phyloP scores from a whole-genome alignment of 2,797 vertebrate genomes.

The Xenentodon cancila region DNA sequence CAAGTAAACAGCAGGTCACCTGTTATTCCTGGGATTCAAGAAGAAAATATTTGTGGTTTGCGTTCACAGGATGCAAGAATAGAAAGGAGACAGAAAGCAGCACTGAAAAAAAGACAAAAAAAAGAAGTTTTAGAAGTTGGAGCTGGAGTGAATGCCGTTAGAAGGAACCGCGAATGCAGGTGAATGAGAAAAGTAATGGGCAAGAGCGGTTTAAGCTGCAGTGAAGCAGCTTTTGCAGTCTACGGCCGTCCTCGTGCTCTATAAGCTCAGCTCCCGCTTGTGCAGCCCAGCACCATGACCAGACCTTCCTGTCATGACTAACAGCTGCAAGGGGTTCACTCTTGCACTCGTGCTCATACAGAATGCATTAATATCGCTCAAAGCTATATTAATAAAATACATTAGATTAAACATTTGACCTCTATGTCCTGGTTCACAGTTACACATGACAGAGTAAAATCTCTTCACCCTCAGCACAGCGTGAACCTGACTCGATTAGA shows the following conservation, averaged over 20 bases:
- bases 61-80: conserved; percentile 2
- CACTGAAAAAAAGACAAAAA: neutral
- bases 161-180: neutral
- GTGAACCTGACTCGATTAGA: conserved; percentile 38
- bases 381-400: conserved; percentile 45
- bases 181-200: conserved; percentile 21
- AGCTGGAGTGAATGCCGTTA: neutral
- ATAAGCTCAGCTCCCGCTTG: neutral
- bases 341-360: conserved; percentile 8
- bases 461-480: conserved; percentile 14
- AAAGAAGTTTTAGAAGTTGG: neutral
- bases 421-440: conserved; percentile 15
- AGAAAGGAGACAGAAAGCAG: neutral
- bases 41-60: conserved; percentile 4
- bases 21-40: neutral
- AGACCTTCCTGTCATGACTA: conserved; percentile 4
- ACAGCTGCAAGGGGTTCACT: conserved; percentile 22
- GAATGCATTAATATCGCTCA: conserved; percentile 31
- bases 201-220: conserved; percentile 25
- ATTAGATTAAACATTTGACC: conserved; percentile 31
- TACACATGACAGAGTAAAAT: conserved; percentile 12
- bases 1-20: conserved; percentile 9
- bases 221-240: conserved; percentile 19
- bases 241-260: conserved; percentile 19
- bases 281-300: conserved; percentile 17